These are phyloP conservation scores for Pseudochromis fuscus DNA, from an alignment of 2,797 vertebrate genomes.

Conservation along the genomic window DNA sequence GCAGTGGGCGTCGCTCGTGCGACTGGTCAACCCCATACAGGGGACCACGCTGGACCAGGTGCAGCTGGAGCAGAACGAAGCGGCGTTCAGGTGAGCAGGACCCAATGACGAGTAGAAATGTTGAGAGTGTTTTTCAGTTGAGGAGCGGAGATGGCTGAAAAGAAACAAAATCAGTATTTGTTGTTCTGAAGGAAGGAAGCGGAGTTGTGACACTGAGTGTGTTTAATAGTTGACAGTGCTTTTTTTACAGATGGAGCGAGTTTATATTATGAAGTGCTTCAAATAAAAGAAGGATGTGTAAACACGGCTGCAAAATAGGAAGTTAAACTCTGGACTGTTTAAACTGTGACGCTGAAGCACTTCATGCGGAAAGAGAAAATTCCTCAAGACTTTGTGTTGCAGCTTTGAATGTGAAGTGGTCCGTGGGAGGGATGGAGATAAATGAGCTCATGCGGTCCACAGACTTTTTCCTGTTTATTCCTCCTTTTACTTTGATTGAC, in stretches of 20 bases:
- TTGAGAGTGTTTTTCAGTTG: neutral
- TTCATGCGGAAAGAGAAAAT: neutral
- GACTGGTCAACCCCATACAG: constrained; percentile 97
- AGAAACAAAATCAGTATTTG: neutral
- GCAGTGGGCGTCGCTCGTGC: constrained; percentile 97
- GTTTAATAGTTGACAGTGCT: neutral
- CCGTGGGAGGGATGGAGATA: neutral
- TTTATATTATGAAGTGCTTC: neutral
- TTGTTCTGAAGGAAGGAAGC: too few species aligned
- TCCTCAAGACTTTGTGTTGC: neutral
- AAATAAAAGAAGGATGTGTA: neutral
- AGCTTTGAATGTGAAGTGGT: neutral
- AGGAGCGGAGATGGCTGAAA: neutral
- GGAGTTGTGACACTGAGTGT: neutral
- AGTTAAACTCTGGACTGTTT: too few species aligned
- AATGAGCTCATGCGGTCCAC: neutral
- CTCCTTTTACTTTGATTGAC: neutral
- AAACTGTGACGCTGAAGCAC: neutral
- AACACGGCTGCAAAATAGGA: neutral
- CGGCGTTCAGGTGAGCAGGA: constrained; percentile 94
- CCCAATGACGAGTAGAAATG: too few species aligned
- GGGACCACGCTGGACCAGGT: constrained; percentile 94
- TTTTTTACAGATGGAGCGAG: neutral
- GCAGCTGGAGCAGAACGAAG: constrained; percentile 98
- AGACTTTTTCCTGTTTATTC: constrained; percentile 16